A percentile compares a stretch with the other conserved stretches of the same genome.
These are phyloP conservation scores for Danio tinwini DNA, from an alignment of 2,797 vertebrate genomes.

Conservation along the genomic window DNA sequence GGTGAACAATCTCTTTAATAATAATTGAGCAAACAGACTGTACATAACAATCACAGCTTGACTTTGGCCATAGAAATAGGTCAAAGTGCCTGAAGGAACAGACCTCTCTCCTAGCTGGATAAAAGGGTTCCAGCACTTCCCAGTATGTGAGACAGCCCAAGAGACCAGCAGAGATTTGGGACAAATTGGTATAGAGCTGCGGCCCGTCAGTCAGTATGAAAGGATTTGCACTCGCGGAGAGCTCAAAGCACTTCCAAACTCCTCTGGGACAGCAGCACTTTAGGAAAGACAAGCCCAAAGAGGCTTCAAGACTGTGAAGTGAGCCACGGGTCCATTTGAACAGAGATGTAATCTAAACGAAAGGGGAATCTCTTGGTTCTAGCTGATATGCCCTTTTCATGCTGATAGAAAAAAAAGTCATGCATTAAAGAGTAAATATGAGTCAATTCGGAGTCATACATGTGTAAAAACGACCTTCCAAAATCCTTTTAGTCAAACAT, in stretches of 20 bases:
- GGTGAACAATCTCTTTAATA: neutral
- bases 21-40: neutral
- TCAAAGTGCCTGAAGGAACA: slow-evolving; percentile 1
- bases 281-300: slow-evolving; percentile 32
- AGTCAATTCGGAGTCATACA: slow-evolving; percentile 1
- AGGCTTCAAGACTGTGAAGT: slow-evolving; percentile 40
- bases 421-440: neutral
- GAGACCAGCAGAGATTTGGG: slow-evolving; percentile 35
- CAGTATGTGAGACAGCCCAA: slow-evolving; percentile 10
- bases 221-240: slow-evolving; percentile 30
- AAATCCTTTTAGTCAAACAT: neutral
- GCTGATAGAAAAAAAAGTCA: too few species aligned
- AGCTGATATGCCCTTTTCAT: neutral
- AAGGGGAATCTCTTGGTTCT: neutral
- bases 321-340: slow-evolving; percentile 14
- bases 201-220: slow-evolving; percentile 49
- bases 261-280: slow-evolving; percentile 35
- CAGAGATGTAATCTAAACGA: slow-evolving; percentile 25
- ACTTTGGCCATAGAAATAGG: slow-evolving; percentile 16
- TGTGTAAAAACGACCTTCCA: neutral
- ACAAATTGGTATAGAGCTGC: slow-evolving; percentile 36
- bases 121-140: slow-evolving; percentile 33
- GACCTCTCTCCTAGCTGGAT: slow-evolving; percentile 14
- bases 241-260: slow-evolving; percentile 20
- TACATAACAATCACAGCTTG: neutral